phyloP scores from a whole-genome alignment of 2,797 vertebrate species.

The Caiman crocodilus region DNA sequence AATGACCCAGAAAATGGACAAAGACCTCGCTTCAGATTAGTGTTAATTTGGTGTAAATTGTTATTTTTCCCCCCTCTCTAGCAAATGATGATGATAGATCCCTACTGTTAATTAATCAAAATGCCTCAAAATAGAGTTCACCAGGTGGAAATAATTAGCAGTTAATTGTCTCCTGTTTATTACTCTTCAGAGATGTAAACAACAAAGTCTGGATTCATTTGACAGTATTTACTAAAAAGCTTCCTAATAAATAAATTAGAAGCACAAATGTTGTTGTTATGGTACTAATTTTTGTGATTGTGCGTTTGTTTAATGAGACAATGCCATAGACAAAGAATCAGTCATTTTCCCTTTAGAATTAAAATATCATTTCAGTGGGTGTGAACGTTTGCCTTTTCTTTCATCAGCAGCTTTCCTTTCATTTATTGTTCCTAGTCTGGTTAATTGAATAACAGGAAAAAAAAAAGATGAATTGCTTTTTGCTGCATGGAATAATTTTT shows the following conservation, averaged over 20 bases:
- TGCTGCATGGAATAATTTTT: background rate
- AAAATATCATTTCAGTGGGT: constrained; percentile 44
- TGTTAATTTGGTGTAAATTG: constrained; percentile 72
- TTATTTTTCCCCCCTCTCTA: constrained; percentile 64
- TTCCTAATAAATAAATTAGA: constrained; percentile 73
- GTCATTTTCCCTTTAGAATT: constrained; percentile 34
- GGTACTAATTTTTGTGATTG: constrained; percentile 45
- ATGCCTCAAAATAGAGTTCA: constrained; percentile 78
- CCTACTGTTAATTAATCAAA: constrained; percentile 82
- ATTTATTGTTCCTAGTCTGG: constrained; percentile 37
- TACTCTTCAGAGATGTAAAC: constrained; percentile 79
- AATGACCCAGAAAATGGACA: constrained; percentile 79
- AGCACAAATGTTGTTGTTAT: constrained; percentile 37
- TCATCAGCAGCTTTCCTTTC: constrained; percentile 25
- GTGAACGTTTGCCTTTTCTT: constrained; percentile 43
- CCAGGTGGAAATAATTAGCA: constrained; percentile 84
- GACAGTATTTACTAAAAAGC: constrained; percentile 67
- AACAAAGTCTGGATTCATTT: constrained; percentile 63
- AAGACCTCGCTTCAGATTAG: constrained; percentile 65
- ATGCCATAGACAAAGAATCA: constrained; percentile 21
- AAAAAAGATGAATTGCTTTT: background rate
- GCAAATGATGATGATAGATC: constrained; percentile 75
- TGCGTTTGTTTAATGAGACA: constrained; percentile 39
- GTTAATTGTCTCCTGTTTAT: constrained; percentile 82
- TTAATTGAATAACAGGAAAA: constrained; percentile 15